Conservation (phyloP, 2,113 vertebrate genomes). For the Meles meles region DNA sequence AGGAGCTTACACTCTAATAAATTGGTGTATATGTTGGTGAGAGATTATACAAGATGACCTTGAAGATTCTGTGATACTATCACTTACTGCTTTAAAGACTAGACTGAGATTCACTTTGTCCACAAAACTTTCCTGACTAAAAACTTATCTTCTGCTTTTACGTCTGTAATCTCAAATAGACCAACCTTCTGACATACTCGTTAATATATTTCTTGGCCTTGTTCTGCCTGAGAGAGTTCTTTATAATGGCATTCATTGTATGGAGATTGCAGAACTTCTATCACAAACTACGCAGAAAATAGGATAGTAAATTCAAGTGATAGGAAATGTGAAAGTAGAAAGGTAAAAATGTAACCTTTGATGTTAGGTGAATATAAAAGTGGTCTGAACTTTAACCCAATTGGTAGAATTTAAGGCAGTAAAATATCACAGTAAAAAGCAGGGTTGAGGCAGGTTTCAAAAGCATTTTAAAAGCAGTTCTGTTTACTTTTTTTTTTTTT, state of each 20-base stretch:
- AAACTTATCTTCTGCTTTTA: slow-evolving; percentile 39
- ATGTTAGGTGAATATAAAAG: slow-evolving; percentile 4
- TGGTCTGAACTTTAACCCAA: neutral
- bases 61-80: neutral
- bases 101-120: neutral
- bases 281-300: slow-evolving; percentile 24
- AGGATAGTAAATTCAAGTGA: slow-evolving; percentile 13
- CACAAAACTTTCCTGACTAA: neutral
- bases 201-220: slow-evolving; percentile 41
- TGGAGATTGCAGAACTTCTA: slow-evolving; percentile 15
- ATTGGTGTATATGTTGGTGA: neutral
- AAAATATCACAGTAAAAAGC: slow-evolving; percentile 25
- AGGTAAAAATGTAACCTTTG: neutral
- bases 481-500: neutral
- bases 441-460: neutral
- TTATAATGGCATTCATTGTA: slow-evolving; percentile 15
- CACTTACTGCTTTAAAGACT: neutral
- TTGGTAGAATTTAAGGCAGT: slow-evolving; percentile 34
- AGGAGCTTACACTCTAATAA: neutral
- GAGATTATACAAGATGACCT: neutral
- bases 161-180: slow-evolving; percentile 35
- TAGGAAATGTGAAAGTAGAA: slow-evolving; percentile 39
- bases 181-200: neutral
- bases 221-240: slow-evolving; percentile 26
- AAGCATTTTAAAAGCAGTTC: slow-evolving; percentile 12